Percentiles rank a stretch among this genome's conserved stretches.
phyloP scores from a whole-genome alignment of 2,113 vertebrate species.

The Hydrolagus affinis region DNA sequence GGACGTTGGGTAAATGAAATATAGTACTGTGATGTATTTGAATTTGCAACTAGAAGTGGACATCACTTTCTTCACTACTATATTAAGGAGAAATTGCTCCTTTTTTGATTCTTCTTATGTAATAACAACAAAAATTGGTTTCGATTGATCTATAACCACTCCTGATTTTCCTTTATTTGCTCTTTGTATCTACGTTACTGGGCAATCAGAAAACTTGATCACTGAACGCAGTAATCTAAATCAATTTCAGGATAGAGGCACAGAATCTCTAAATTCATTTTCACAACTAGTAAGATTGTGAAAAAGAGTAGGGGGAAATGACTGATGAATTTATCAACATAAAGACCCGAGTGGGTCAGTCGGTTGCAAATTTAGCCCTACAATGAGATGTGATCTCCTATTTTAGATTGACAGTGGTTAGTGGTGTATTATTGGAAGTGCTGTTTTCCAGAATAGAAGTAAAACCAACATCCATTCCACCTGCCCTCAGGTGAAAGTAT shows the following conservation, averaged over 20 bases:
- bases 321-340: neutral
- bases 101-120: neutral
- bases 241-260: neutral
- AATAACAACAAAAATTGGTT: neutral
- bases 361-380: too few species aligned
- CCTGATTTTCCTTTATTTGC: neutral
- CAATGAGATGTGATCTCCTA: too few species aligned
- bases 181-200: neutral
- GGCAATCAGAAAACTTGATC: neutral
- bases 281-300: neutral
- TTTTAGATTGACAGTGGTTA: too few species aligned
- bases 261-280: neutral
- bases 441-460: too few species aligned
- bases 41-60: too few species aligned
- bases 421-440: too few species aligned
- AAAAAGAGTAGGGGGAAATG: neutral
- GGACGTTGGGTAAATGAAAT: too few species aligned
- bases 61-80: too few species aligned
- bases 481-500: too few species aligned
- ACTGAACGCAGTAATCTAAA: neutral
- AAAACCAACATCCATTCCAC: too few species aligned
- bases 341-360: neutral
- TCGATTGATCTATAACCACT: neutral
- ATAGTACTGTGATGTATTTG: too few species aligned
- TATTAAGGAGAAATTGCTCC: too few species aligned